These are phyloP conservation scores for Syngnathus typhle DNA, from an alignment of 2,113 vertebrate genomes.

Conservation along the genomic window DNA sequence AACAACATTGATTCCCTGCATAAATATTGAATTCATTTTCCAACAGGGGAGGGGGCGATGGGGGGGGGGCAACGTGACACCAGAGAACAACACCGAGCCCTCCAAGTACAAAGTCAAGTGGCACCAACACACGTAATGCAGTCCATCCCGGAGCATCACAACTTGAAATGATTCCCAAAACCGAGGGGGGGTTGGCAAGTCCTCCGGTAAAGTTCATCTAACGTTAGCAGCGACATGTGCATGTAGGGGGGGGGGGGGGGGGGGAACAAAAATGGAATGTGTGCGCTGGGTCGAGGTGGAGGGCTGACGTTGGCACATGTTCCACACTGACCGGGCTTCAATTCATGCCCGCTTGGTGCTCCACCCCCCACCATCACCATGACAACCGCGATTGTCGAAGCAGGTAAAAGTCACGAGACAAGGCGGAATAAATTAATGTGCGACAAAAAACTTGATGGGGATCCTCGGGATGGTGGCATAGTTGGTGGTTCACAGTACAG, in stretches of 20 bases:
- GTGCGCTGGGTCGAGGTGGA: slow-evolving; percentile 9
- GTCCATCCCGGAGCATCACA: background rate
- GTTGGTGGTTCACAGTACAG: slow-evolving; percentile 57
- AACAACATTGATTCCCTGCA: slow-evolving; percentile 40
- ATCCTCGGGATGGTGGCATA: slow-evolving; percentile 30
- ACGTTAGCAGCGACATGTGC: slow-evolving; percentile 7
- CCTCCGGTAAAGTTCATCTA: slow-evolving; percentile 2
- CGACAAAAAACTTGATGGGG: slow-evolving; percentile 47
- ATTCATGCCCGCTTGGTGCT: slow-evolving; percentile 23
- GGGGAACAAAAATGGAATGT: slow-evolving; percentile 21
- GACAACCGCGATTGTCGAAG: slow-evolving; percentile 59
- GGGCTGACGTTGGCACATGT: slow-evolving; percentile 33
- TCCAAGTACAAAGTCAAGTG: slow-evolving; percentile 18
- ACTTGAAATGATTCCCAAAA: slow-evolving; percentile 17
- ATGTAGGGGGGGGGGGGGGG: background rate
- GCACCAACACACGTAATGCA: slow-evolving; percentile 3
- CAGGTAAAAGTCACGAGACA: slow-evolving; percentile 38
- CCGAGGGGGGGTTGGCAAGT: slow-evolving; percentile 7
- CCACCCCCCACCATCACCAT: background rate
- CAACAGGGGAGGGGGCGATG: background rate
- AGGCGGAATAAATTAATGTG: slow-evolving; percentile 57
- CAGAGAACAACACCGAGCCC: background rate
- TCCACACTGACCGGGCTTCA: slow-evolving; percentile 11
- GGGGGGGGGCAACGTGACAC: slow-evolving; percentile 1
- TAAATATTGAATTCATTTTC: slow-evolving; percentile 38